A percentile compares a stretch with the other conserved stretches of the same genome.
phyloP scores from a whole-genome alignment of 2,797 vertebrate species.

The Toxotes lorentzi region DNA sequence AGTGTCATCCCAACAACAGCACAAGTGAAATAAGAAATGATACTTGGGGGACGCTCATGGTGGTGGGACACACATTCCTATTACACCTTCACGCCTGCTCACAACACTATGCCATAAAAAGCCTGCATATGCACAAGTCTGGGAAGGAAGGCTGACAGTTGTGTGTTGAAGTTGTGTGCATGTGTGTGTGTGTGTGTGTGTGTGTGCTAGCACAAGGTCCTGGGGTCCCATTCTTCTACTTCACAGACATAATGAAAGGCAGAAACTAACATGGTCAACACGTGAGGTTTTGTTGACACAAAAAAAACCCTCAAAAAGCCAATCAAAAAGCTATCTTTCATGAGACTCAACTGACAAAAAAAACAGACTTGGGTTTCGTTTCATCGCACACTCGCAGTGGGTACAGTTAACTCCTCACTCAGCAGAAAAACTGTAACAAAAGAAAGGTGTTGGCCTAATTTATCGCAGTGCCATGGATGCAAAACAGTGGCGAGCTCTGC shows the following conservation, averaged over 20 bases:
- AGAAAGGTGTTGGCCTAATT: constrained; percentile 36
- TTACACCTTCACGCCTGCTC: constrained; percentile 6
- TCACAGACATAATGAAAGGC: constrained; percentile 34
- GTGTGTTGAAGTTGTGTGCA: neutral
- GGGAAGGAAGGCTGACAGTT: constrained; percentile 10
- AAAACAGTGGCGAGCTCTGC: constrained; percentile 28
- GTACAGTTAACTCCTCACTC: constrained; percentile 32
- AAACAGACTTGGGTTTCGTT: constrained; percentile 19
- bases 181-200: neutral
- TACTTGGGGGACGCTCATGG: neutral
- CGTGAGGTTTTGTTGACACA: neutral
- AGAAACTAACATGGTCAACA: constrained; percentile 10
- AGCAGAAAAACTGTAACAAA: constrained; percentile 9
- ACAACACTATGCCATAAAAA: constrained; percentile 30
- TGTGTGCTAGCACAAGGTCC: neutral
- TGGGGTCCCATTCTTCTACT: constrained; percentile 40
- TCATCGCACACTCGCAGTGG: constrained; percentile 6
- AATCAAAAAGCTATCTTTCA: constrained; percentile 11
- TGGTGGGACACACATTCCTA: constrained; percentile 7
- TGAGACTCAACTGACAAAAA: constrained; percentile 21
- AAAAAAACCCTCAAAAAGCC: neutral
- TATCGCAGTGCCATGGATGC: constrained; percentile 19
- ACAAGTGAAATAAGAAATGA: neutral
- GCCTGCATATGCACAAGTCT: constrained; percentile 1
- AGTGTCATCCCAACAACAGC: neutral